Base-by-base conservation (phyloP, 2,888 invertebrate species). In the Pachycephus smyrnensis region DNA sequence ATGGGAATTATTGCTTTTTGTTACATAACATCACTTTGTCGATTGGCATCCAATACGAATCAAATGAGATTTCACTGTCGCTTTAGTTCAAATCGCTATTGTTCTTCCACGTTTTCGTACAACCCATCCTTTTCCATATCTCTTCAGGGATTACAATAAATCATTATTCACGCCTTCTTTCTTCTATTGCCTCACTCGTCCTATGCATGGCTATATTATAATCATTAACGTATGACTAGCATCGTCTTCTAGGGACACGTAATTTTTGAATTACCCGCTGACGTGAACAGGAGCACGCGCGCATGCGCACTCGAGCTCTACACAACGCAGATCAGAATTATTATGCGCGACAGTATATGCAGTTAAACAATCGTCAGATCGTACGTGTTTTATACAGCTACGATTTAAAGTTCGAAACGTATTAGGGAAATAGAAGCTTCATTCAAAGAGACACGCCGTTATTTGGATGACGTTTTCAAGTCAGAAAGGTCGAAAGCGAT, bases 341-440 rank as follows among this genome's bases (percentile, higher is more conserved):
- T 23, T 55, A 55, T 15, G 55, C 9, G 55, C 82, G 84, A 85
- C 86, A 84, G 81, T 88, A 89, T 86, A 89, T 88, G 89, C 88
- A 88, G 87, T 88, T 88, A 88, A 89, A 89, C 87, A 87, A 88
- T 86, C 83, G 83, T 55, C 55, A 55, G 80, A 79, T 80, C 74
- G 68, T 69, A 76, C 68, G 69, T 77, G 77, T 76, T 55, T 55
- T 23, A 55, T 55, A 55, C 55, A 55, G 55, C 81, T 68, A 79
- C 76, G 75, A 31, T 69, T 77, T 30, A 36, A 73, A 75, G 76
- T 77, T 80, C 79, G 75, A 80, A 73, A 81, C 80, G 82, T 82
- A 79, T 84, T 82, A 85, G 86, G 86, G 83, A 78, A 82, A 83
- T 81, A 78, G 76, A 81, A 71, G 71, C 71, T 71, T 71, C 32